phyloP scores from a whole-genome alignment of 2,888 invertebrate species.

The Eupithecia vulgata region DNA sequence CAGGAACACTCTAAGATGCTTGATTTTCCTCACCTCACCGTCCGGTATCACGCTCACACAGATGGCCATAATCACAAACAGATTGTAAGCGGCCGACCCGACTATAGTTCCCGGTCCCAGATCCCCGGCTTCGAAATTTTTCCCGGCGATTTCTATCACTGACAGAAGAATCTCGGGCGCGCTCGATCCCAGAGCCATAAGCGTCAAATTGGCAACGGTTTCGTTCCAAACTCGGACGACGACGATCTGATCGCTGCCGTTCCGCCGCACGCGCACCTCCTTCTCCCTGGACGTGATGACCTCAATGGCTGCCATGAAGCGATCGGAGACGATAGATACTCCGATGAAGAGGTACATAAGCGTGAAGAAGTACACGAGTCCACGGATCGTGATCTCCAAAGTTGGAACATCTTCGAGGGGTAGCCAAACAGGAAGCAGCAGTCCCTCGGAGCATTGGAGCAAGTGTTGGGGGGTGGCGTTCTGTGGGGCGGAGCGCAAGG shows the following conservation, averaged over 20 bases:
- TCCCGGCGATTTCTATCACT: constrained; percentile 98
- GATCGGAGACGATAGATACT: constrained; percentile 98
- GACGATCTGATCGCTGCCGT: constrained; percentile 94
- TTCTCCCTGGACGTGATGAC: constrained; percentile 99
- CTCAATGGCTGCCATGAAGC: constrained; percentile 99
- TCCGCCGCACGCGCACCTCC: constrained; percentile 95
- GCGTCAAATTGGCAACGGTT: constrained; percentile 98
- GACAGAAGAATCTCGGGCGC: constrained; percentile 99
- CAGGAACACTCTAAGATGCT: constrained; percentile 98
- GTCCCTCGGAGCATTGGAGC: constrained; percentile 90
- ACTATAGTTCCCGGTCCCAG: constrained; percentile 99
- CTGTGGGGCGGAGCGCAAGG: constrained; percentile 68
- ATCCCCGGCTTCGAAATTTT: constrained; percentile 97
- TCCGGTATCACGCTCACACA: constrained; percentile 96
- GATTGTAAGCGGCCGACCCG: constrained; percentile 98
- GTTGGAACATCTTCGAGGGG: constrained; percentile 91
- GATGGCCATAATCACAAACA: constrained; percentile 98
- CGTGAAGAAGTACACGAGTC: constrained; percentile 93
- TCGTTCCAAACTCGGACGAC: constrained; percentile 99
- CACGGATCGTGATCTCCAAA: constrained; percentile 92
- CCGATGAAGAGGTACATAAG: constrained; percentile 98
- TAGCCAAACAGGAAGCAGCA: constrained; percentile 94
- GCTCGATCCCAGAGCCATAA: constrained; percentile 99
- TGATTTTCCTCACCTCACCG: constrained; percentile 96
- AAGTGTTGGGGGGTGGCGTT: constrained; percentile 71